Evolutionary conservation across 1,140 invertebrate species (phyloP).

Genomic region (Euwallacea fornicatus): DNA sequence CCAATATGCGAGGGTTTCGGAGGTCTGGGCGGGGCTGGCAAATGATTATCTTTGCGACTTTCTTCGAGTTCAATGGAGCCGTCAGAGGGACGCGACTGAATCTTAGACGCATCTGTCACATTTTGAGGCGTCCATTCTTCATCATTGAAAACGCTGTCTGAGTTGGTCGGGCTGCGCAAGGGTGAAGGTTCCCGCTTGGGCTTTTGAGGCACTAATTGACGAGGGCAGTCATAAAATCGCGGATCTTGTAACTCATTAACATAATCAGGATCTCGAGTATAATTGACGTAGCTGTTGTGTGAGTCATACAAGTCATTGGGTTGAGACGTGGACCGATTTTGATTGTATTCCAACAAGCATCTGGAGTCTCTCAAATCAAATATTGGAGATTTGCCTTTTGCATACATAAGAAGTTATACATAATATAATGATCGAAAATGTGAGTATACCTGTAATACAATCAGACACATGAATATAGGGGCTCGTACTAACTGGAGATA

Average conservation of each 20-base stretch:
- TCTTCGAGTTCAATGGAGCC: no score
- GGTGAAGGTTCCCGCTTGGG: slow-evolving; percentile 44
- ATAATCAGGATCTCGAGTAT: slow-evolving; percentile 40
- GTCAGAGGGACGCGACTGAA: no score
- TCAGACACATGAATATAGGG: slow-evolving; percentile 85
- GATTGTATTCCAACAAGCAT: slow-evolving; percentile 42
- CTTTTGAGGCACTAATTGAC: slow-evolving; percentile 47
- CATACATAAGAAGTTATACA: neutral
- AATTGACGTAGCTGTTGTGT: slow-evolving; percentile 36
- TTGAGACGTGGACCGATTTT: slow-evolving; percentile 34
- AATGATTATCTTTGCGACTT: no score
- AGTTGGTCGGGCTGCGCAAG: slow-evolving; percentile 60
- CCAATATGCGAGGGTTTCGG: slow-evolving; percentile 70
- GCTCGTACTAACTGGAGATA: slow-evolving; percentile 50
- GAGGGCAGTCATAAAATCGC: slow-evolving; percentile 60
- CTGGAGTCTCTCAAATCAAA: slow-evolving; percentile 45
- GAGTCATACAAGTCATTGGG: slow-evolving; percentile 44
- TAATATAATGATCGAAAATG: neutral
- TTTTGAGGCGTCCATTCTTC: slow-evolving; percentile 41
- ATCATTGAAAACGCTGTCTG: slow-evolving; percentile 63
- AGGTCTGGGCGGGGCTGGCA: slow-evolving; percentile 67
- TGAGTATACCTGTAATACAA: slow-evolving; percentile 75
- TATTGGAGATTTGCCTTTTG: slow-evolving; percentile 58
- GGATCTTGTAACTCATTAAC: slow-evolving; percentile 51
- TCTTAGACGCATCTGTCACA: no score